Percentiles rank a stretch among this genome's conserved stretches.
These are phyloP conservation scores for Grammatotria lemairii DNA, from an alignment of 2,113 vertebrate genomes.

Conservation along the genomic window DNA sequence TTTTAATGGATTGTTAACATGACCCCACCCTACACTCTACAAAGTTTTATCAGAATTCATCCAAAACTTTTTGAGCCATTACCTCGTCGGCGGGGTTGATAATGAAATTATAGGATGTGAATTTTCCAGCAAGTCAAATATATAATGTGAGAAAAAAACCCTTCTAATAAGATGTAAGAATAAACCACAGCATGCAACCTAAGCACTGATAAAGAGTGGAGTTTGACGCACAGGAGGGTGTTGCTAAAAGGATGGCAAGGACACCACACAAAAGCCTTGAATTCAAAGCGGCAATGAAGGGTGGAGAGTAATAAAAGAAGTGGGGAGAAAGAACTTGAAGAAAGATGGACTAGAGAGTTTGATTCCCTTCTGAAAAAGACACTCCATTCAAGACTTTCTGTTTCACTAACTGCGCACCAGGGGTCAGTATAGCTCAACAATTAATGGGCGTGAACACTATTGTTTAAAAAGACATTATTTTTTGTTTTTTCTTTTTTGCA, in stretches of 20 bases:
- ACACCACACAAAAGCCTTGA: neutral
- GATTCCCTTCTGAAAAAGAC: neutral
- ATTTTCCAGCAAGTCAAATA: neutral
- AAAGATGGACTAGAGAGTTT: neutral
- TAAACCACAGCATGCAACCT: neutral
- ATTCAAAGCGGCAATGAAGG: neutral
- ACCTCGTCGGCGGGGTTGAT: neutral
- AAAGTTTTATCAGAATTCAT: neutral
- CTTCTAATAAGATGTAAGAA: neutral
- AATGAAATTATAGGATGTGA: neutral
- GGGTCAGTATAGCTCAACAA: conserved; percentile 22
- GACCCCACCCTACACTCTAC: neutral
- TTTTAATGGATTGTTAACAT: neutral
- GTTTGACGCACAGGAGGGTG: neutral
- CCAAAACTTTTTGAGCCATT: neutral
- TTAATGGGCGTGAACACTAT: neutral
- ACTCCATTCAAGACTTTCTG: neutral
- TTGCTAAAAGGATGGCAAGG: neutral
- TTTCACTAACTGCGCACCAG: conserved; percentile 26
- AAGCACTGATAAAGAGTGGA: neutral
- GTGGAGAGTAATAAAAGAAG: neutral
- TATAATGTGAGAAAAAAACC: rapidly evolving
- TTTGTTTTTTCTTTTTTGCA: neutral
- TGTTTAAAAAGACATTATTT: neutral
- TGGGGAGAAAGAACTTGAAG: neutral